A percentile compares a stretch with the other conserved stretches of the same genome.
Evolutionary conservation across 2,888 invertebrate species (phyloP).

Genomic region (Sialis lutaria): DNA sequence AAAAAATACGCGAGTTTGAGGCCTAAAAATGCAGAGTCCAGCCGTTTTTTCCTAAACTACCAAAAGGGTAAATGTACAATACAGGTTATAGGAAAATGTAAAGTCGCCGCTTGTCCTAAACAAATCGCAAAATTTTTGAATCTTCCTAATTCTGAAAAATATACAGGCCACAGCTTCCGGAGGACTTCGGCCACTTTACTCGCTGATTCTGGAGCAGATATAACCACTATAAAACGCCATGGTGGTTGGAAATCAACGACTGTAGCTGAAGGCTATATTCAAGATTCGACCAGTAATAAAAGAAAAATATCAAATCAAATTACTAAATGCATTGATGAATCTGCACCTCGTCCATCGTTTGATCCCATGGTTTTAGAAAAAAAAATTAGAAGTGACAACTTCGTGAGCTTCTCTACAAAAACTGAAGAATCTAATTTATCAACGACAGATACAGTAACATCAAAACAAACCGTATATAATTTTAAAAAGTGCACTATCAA

Average conservation of each 20-base stretch:
- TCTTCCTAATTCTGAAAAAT: constrained; percentile 1
- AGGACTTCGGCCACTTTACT: constrained; percentile 6
- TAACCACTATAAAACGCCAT: not conserved
- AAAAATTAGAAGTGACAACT: no score
- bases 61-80: no score
- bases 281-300: not conserved
- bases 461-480: no score
- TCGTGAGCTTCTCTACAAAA: no score
- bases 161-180: constrained; percentile 9
- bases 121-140: not conserved
- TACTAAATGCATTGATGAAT: not conserved
- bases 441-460: no score
- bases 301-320: not conserved
- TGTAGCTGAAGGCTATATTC: not conserved
- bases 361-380: no score
- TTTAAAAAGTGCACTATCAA: no score
- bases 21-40: no score
- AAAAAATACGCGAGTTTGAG: no score
- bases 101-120: not conserved
- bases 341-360: no score
- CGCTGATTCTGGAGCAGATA: constrained; percentile 4
- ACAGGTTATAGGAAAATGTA: constrained; percentile 4
- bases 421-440: no score
- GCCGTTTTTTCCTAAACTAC: no score
- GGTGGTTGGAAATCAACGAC: not conserved